Evolutionary conservation across 2,888 invertebrate genomes (phyloP).

Genomic region (Ypsolopha sequella): DNA sequence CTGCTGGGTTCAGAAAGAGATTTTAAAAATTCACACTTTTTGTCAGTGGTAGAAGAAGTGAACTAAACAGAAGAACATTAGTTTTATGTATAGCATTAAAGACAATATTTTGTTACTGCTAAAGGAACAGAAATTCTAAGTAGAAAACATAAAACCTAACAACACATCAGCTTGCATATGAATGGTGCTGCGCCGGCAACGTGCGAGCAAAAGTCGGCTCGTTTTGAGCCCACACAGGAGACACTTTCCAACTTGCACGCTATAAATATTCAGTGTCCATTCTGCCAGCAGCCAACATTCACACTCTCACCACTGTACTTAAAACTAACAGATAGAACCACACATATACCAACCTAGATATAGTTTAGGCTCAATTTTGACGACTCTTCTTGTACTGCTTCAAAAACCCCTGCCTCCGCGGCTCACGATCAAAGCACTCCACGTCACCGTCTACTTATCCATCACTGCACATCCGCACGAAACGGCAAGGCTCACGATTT

Average conservation of each 20-base stretch:
- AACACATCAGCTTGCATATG: neutral
- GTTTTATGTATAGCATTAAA: too few species aligned
- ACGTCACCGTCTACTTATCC: conserved; percentile 57
- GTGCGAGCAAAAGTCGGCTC: neutral
- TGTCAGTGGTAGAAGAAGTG: too few species aligned
- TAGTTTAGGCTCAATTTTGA: conserved; percentile 70
- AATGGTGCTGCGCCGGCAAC: neutral
- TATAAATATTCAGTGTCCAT: conserved; percentile 57
- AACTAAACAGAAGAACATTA: too few species aligned
- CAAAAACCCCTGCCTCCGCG: conserved; percentile 41
- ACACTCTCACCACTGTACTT: conserved; percentile 27
- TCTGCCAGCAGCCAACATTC: conserved; percentile 23
- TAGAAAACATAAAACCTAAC: too few species aligned
- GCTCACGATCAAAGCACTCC: conserved; percentile 36
- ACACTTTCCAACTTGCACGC: conserved; percentile 53
- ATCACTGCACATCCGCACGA: conserved; percentile 70
- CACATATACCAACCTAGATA: conserved; percentile 58
- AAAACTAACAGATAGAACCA: neutral
- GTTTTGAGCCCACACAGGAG: conserved; percentile 19
- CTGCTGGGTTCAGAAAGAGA: too few species aligned
- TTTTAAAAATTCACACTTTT: too few species aligned
- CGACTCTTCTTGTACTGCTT: conserved; percentile 50
- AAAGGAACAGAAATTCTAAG: too few species aligned
- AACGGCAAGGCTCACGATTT: conserved; percentile 56
- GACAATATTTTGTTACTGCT: too few species aligned